Conservation (phyloP, 2,888 invertebrate species). For the Fissipunctia ypsillon region DNA sequence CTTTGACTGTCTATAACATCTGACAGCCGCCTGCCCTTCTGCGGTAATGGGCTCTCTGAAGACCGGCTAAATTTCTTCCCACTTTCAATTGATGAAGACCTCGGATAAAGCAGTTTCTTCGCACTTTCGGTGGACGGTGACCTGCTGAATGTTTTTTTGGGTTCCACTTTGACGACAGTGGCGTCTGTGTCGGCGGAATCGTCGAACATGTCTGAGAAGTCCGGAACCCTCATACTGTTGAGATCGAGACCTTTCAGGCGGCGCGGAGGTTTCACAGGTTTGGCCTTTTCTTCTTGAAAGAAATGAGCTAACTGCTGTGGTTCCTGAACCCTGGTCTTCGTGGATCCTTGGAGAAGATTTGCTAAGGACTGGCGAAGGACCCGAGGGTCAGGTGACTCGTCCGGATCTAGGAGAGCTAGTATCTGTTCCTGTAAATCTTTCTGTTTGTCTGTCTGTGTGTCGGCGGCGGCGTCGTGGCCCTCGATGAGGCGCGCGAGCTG, state of each 20-base stretch:
- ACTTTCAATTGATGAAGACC: conserved; percentile 65
- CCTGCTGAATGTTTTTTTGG: conserved; percentile 63
- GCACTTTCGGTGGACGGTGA: conserved; percentile 58
- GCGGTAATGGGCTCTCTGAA: conserved; percentile 66
- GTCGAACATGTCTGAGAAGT: conserved; percentile 72
- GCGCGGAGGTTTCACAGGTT: conserved; percentile 75
- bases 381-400: conserved; percentile 81
- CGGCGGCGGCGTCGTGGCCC: conserved; percentile 78
- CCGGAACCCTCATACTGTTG: conserved; percentile 72
- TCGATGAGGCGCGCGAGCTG: conserved; percentile 84
- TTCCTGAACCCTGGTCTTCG: conserved; percentile 73
- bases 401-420: conserved; percentile 81
- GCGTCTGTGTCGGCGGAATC: conserved; percentile 81
- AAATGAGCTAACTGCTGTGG: conserved; percentile 73
- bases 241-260: conserved; percentile 81
- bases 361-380: conserved; percentile 78
- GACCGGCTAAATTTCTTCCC: conserved; percentile 67
- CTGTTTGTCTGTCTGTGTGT: conserved; percentile 75
- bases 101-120: conserved; percentile 64
- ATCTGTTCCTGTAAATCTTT: conserved; percentile 84
- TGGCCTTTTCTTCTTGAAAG: conserved; percentile 75
- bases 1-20: conserved; percentile 72
- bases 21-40: conserved; percentile 74
- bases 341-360: conserved; percentile 78
- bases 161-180: conserved; percentile 72